phyloP scores from a whole-genome alignment of 2,797 vertebrate species.

The Peromyscus attwateri region DNA sequence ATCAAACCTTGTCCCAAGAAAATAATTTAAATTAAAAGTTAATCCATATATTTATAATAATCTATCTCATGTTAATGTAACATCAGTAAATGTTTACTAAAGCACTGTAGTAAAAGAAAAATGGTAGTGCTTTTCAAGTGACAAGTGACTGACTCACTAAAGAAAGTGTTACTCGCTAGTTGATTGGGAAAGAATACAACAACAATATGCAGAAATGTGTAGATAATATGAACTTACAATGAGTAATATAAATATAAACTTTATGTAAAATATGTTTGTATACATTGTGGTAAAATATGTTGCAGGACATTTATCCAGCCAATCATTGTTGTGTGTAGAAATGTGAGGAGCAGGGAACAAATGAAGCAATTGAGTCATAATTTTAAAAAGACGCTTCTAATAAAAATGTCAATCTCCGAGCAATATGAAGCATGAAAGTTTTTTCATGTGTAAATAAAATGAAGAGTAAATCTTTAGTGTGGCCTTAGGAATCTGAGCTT shows the following conservation, averaged over 20 bases:
- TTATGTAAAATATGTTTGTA: not conserved
- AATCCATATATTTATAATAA: not conserved
- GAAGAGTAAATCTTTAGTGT: not conserved
- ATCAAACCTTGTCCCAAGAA: not conserved
- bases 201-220: not conserved
- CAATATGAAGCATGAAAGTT: not conserved
- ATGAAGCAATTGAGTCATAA: not conserved
- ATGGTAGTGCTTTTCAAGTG: not conserved
- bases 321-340: not conserved
- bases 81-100: not conserved
- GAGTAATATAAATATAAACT: not conserved
- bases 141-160: not conserved
- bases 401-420: not conserved
- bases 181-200: not conserved
- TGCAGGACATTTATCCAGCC: not conserved
- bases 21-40: slow-evolving; percentile 45
- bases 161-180: not conserved
- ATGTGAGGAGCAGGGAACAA: not conserved
- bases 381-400: not conserved
- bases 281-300: not conserved
- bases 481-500: not conserved
- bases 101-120: not conserved
- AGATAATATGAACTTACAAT: not conserved
- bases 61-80: not conserved
- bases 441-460: not conserved